Evolutionary conservation across 2,888 invertebrate genomes (phyloP).

Genomic region (Pasiphila rectangulata): DNA sequence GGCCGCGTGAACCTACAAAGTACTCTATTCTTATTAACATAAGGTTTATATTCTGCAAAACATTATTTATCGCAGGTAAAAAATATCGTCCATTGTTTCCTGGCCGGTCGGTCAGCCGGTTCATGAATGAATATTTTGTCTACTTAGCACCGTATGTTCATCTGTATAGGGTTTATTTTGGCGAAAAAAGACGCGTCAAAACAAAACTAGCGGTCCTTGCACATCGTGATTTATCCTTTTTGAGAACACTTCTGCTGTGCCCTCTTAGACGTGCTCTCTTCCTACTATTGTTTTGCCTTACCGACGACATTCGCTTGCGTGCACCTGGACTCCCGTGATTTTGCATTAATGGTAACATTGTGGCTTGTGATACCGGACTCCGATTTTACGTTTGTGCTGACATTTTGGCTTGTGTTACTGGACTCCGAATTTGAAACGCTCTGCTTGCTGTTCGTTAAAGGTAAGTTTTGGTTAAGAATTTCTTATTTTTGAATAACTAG

Average conservation of each 20-base stretch:
- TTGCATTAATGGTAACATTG: constrained; percentile 7
- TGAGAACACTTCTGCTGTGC: constrained; percentile 8
- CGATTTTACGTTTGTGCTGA: constrained; percentile 15
- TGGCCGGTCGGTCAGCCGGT: constrained; percentile 7
- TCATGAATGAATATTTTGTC: constrained; percentile 7
- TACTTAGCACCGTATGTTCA: constrained; percentile 7
- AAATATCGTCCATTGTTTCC: constrained; percentile 7
- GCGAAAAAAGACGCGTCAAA: constrained; percentile 6
- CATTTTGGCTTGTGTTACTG: constrained; percentile 18
- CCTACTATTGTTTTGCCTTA: constrained; percentile 8
- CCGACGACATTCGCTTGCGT: constrained; percentile 18
- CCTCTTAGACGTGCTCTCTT: constrained; percentile 10
- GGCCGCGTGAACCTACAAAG: constrained; percentile 7
- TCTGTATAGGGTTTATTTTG: constrained; percentile 6
- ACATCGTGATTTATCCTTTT: constrained; percentile 8
- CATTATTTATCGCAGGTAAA: constrained; percentile 3
- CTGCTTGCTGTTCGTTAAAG: constrained; percentile 11
- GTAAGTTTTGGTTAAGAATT: constrained; percentile 12
- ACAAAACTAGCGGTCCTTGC: constrained; percentile 6
- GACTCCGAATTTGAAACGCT: constrained; percentile 13
- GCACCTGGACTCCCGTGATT: constrained; percentile 12
- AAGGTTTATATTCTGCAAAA: constrained; percentile 9
- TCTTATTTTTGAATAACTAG: constrained; percentile 4
- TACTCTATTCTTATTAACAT: constrained; percentile 1
- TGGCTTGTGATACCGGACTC: constrained; percentile 10